Conservation (phyloP, 2,888 invertebrate species). For the Torymus texanus region DNA sequence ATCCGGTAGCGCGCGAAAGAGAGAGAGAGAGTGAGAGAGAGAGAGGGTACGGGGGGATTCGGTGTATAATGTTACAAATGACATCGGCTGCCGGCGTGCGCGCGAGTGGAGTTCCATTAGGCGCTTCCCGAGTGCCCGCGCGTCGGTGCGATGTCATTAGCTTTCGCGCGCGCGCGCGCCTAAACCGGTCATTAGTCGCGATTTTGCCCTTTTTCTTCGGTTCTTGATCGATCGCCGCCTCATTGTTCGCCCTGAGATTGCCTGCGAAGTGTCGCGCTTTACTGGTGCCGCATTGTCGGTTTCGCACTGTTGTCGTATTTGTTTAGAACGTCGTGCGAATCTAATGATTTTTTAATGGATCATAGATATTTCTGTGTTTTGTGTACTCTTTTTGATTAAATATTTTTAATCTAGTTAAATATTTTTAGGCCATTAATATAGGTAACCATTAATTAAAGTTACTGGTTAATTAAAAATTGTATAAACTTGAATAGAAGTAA, state of each 20-base stretch:
- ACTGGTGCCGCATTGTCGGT: too few species aligned
- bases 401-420: too few species aligned
- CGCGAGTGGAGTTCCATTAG: slow-evolving; percentile 49
- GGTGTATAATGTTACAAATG: slow-evolving; percentile 62
- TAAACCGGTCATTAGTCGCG: slow-evolving; percentile 56
- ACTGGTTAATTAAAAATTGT: too few species aligned
- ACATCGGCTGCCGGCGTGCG: slow-evolving; percentile 38
- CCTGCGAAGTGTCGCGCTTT: slow-evolving; percentile 11
- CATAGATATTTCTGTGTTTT: too few species aligned
- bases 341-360: too few species aligned
- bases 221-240: slow-evolving; percentile 41
- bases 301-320: too few species aligned
- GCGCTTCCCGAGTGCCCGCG: background rate
- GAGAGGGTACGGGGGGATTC: slow-evolving; percentile 19
- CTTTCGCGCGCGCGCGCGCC: slow-evolving; percentile 39
- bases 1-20: slow-evolving; percentile 59
- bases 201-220: slow-evolving; percentile 51
- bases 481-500: too few species aligned
- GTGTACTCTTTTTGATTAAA: too few species aligned
- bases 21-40: slow-evolving; percentile 21
- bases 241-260: slow-evolving; percentile 38
- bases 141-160: slow-evolving; percentile 48
- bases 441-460: too few species aligned
- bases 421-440: too few species aligned
- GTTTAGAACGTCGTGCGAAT: too few species aligned